Percentiles rank a stretch among this genome's conserved stretches.
Conservation (phyloP, 2,113 vertebrate species). For the Petaurus breviceps region DNA sequence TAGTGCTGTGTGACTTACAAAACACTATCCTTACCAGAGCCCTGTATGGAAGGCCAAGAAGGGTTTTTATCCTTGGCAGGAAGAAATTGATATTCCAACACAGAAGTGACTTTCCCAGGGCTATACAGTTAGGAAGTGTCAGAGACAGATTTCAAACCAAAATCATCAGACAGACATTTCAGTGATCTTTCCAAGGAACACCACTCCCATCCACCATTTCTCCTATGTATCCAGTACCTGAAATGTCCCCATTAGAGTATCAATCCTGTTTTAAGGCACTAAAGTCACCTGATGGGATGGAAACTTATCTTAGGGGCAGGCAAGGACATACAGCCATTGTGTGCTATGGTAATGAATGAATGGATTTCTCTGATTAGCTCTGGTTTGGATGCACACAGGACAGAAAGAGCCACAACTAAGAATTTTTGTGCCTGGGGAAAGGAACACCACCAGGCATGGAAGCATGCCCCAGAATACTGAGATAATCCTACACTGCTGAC, state of each 20-base stretch:
- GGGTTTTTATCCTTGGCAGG: not conserved
- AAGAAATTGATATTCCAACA: not conserved
- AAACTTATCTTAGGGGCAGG: not conserved
- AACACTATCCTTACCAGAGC: not conserved
- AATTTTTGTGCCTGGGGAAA: not conserved
- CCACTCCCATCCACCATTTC: no score
- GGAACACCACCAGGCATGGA: not conserved
- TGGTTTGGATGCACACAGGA: not conserved
- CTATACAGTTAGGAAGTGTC: not conserved
- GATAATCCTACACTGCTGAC: not conserved
- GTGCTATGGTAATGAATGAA: not conserved
- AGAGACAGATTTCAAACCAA: conserved; percentile 48
- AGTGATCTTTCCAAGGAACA: not conserved
- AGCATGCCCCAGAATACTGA: not conserved
- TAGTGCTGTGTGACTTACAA: not conserved
- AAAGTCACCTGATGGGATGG: not conserved
- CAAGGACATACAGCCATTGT: no score
- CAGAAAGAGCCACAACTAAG: not conserved
- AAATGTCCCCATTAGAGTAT: not conserved
- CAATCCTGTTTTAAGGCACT: not conserved
- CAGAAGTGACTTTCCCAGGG: conserved; percentile 1
- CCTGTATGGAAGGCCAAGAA: not conserved
- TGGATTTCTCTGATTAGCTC: not conserved
- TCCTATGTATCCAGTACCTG: not conserved
- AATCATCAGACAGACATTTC: not conserved